Evolutionary conservation across 2,113 vertebrate species (phyloP).

Genomic region (Synchiropus splendidus): DNA sequence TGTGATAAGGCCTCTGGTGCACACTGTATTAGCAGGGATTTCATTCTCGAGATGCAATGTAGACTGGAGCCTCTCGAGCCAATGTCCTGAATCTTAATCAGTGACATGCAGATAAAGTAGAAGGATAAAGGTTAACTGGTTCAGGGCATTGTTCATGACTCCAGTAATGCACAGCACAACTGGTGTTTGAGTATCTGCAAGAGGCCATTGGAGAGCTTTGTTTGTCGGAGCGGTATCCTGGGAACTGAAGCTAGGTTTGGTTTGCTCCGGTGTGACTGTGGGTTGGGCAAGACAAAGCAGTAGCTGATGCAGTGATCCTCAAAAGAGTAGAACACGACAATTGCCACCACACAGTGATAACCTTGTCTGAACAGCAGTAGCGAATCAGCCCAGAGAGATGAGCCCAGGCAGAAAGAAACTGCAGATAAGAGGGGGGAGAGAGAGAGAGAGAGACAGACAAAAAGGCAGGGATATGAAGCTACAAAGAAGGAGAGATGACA

Average conservation of each 20-base stretch:
- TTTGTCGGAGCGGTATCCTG: slow-evolving; percentile 25
- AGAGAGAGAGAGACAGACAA: slow-evolving; percentile 15
- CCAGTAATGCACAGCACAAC: slow-evolving; percentile 26
- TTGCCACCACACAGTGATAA: slow-evolving; percentile 42
- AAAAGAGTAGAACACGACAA: slow-evolving; percentile 27
- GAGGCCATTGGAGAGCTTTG: slow-evolving; percentile 28
- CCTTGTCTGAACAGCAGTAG: slow-evolving; percentile 36
- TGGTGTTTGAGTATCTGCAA: slow-evolving; percentile 21
- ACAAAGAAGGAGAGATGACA: slow-evolving; percentile 18
- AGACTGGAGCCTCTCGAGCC: too few species aligned
- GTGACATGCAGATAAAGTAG: slow-evolving; percentile 36
- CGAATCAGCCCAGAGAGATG: slow-evolving; percentile 40
- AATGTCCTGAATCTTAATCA: slow-evolving; percentile 37
- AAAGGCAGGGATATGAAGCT: slow-evolving; percentile 22
- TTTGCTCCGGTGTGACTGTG: background rate
- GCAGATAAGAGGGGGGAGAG: slow-evolving; percentile 18
- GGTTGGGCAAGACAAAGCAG: slow-evolving; percentile 5
- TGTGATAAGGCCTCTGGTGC: slow-evolving; percentile 44
- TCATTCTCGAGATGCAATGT: slow-evolving; percentile 7
- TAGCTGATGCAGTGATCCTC: slow-evolving; percentile 26
- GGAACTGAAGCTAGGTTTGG: slow-evolving; percentile 9
- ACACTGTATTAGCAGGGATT: slow-evolving; percentile 16
- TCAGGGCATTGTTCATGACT: slow-evolving; percentile 52
- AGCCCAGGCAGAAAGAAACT: slow-evolving; percentile 14
- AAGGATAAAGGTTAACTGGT: slow-evolving; percentile 55